Evolutionary conservation across 2,888 invertebrate species (phyloP), one percentile per base, ranked within the genome.

Genomic region (Aleiodes testaceus): DNA sequence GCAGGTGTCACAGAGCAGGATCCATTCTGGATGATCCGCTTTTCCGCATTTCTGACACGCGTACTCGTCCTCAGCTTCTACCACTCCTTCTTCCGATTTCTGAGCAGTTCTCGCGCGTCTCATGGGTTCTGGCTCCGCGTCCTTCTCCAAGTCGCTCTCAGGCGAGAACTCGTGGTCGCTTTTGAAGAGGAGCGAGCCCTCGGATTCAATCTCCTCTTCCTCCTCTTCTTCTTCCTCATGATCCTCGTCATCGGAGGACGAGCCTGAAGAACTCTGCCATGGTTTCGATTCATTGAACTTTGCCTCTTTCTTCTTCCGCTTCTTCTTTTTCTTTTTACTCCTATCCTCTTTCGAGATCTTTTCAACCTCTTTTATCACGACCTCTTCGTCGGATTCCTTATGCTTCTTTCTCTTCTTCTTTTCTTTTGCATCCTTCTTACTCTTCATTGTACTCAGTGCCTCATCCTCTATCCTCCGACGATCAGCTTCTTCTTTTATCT

Each of bases 11-110:
- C 99, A 99, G 49, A 99, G 89, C 67, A 99, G 89, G 81, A 99
- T 97, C 97, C 97, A 97, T 88, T 99, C 98, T 0, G 98, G 98
- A 87, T 98, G 97, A 87, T 97, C 96, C 0, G 92, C 93, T 88
- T 96, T 95, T 12, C 93, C 92, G 87, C 99, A 99, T 78, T 95
- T 95, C 82, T 93, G 92, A 87, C 99, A 99, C 16, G 94, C 93
- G 18, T 94, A 95, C 72, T 94, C 94, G 76, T 92, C 92, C 3
- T 81, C 82, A 30, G 80, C 74, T 26, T 81, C 81, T 52, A 76
- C 78, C 12, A 84, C 82, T 63, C 87, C 85, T n/a, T 77, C 85
- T 74, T 83, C 82, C 2, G 82, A 81, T 89, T 95, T 95, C 82
- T 93, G 93, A 7, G 95, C 93, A 0, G 97, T 97, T 77, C 97